Evolutionary conservation across 2,113 vertebrate genomes (phyloP), one percentile per base, ranked within the genome.

Genomic region (Chrysochloris asiatica): DNA sequence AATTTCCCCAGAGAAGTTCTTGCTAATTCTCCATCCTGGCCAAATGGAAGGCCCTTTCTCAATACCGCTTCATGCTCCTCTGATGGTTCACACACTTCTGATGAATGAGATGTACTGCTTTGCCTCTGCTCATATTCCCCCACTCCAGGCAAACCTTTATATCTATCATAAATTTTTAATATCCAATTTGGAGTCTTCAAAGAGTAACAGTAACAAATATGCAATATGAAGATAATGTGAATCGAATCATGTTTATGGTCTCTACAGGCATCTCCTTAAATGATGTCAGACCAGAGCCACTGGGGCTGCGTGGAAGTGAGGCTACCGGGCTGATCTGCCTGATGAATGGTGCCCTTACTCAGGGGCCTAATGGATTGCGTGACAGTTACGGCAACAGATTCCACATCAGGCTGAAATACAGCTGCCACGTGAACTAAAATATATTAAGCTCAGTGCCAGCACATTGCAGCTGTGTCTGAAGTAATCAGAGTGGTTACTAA

Each of bases 161-260:
- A 92, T 80, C 75, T 94, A 93, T 65, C 71, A 92, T 96, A 97
- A 94, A 96, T 94, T 95, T 96, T 97, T 95, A 96, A 96, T 90
- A 96, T 94, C 93, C 88, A 86, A 90, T 96, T 95, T 95, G 3
- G 45, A 96, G 93, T 45, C 95, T 96, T 95, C 91, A 92, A 94
- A 95, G 93, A 97, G 93, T 94, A 97, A 96, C 0, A 10, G 82
- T 77, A 96, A 96, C 95, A 96, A 93, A 95, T 85, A 91, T 1
- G 30, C 93, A 95, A 94, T 50, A 41, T 2, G 52, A 89, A 95
- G 95, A 96, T 96, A 97, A 98, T 95, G 85, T 81, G 83, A 96
- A 96, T 93, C 69, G 85, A 97, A 95, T 95, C 96, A 93, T 91
- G 93, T 96, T 97, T 97, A 97, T 95, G 94, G 95, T 76, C 80